These are phyloP conservation scores for Apodemia duryi DNA, from an alignment of 2,888 invertebrate species.

Conservation along the genomic window DNA sequence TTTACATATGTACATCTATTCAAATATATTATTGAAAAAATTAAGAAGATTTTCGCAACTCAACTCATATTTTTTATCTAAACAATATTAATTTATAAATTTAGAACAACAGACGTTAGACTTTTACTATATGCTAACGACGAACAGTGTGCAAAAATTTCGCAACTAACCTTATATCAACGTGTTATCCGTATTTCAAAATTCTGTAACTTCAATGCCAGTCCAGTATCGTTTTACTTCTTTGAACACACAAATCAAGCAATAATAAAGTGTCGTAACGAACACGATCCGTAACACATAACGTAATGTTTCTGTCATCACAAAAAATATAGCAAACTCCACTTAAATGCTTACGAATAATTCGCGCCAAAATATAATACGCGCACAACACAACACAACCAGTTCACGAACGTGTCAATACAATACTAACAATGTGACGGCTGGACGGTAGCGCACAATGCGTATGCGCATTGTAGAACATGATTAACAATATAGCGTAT, in stretches of 20 bases:
- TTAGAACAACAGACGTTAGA: not conserved
- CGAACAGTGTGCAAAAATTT: not conserved
- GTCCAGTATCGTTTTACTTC: slow-evolving; percentile 57
- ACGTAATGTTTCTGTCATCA: slow-evolving; percentile 62
- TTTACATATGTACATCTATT: no score
- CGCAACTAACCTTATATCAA: slow-evolving; percentile 33
- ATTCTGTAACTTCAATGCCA: slow-evolving; percentile 35
- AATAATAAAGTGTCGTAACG: slow-evolving; percentile 60
- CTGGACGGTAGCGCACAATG: slow-evolving; percentile 55
- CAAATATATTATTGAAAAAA: no score
- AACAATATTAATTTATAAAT: not conserved
- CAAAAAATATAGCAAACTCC: slow-evolving; percentile 34
- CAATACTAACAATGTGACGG: slow-evolving; percentile 38
- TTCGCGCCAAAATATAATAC: slow-evolving; percentile 43
- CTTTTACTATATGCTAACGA: not conserved
- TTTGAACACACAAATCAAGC: slow-evolving; percentile 56
- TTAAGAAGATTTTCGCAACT: no score
- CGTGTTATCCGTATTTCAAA: slow-evolving; percentile 31
- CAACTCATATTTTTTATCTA: no score
- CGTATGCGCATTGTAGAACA: slow-evolving; percentile 53
- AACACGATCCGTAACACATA: slow-evolving; percentile 54
- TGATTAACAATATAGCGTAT: slow-evolving; percentile 35
- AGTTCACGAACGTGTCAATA: slow-evolving; percentile 32
- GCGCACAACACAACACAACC: slow-evolving; percentile 36
- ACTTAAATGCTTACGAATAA: not conserved